These are phyloP conservation scores for Euproctis similis DNA, from an alignment of 2,888 invertebrate genomes.

Conservation along the genomic window DNA sequence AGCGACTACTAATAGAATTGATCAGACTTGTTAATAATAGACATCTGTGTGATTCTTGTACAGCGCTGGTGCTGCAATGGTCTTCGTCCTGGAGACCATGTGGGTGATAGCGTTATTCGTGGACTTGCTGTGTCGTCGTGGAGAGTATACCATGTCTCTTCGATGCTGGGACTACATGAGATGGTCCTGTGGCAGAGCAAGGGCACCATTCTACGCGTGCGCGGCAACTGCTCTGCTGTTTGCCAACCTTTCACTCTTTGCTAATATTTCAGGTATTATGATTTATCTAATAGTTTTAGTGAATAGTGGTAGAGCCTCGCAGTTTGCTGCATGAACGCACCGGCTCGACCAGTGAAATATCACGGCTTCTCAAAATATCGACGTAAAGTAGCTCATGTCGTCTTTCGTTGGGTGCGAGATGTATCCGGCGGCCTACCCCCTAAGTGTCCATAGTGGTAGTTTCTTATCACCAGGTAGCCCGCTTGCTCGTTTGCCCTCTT, in stretches of 20 bases:
- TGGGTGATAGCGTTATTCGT: conserved; percentile 67
- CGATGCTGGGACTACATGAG: conserved; percentile 67
- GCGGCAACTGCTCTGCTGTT: conserved; percentile 62
- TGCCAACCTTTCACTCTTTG: conserved; percentile 53
- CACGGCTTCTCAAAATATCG: too few relatives aligned
- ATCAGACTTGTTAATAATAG: background rate
- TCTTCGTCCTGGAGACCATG: conserved; percentile 66
- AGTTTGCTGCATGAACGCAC: too few relatives aligned
- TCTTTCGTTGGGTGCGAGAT: too few relatives aligned
- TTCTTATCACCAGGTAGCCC: too few relatives aligned
- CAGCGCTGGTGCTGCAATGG: conserved; percentile 56
- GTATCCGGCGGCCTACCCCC: too few relatives aligned
- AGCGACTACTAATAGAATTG: too few relatives aligned
- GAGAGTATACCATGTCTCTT: conserved; percentile 58
- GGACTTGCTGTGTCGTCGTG: conserved; percentile 59
- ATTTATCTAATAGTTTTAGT: too few relatives aligned
- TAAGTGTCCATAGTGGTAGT: too few relatives aligned
- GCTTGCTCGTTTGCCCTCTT: too few relatives aligned
- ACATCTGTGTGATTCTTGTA: conserved; percentile 5
- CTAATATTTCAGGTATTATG: conserved; percentile 55
- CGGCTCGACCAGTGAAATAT: too few relatives aligned
- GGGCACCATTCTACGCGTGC: conserved; percentile 66
- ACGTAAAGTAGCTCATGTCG: too few relatives aligned
- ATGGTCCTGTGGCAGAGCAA: conserved; percentile 64
- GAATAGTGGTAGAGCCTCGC: too few relatives aligned